A percentile compares a stretch with the other conserved stretches of the same genome.
Conservation (phyloP, 2,797 vertebrate species). For the Pagetopsis macropterus region DNA sequence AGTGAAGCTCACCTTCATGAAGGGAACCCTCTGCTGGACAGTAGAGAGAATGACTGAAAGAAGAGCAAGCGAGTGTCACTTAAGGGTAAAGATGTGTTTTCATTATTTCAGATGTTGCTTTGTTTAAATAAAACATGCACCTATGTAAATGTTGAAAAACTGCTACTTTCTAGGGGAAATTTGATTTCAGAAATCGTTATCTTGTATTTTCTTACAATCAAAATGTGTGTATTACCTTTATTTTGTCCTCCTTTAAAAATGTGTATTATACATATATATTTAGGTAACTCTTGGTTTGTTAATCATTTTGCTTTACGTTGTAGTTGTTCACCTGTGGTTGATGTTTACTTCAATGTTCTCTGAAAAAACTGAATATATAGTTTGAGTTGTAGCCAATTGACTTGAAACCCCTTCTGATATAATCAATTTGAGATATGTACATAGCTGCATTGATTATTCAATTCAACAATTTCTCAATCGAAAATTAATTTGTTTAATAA, state of each 20-base stretch:
- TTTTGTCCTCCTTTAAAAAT: neutral
- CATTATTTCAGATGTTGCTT: neutral
- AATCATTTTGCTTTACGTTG: too few relatives aligned
- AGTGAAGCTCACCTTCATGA: neutral
- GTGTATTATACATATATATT: too few relatives aligned
- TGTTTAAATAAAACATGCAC: neutral
- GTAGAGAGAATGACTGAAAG: neutral
- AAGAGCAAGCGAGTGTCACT: neutral
- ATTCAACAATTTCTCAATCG: too few relatives aligned
- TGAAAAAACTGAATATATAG: neutral
- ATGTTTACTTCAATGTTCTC: neutral
- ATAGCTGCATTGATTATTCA: neutral
- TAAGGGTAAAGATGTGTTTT: neutral
- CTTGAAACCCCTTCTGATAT: neutral
- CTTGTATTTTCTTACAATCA: too few relatives aligned
- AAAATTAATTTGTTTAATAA: neutral
- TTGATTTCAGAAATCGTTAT: neutral
- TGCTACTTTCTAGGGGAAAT: neutral
- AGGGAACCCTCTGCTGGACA: conserved; percentile 62
- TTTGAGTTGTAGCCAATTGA: neutral
- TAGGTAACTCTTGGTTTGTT: too few relatives aligned
- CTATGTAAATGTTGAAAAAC: too few relatives aligned
- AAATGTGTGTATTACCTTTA: neutral
- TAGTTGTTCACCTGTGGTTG: neutral
- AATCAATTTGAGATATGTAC: neutral